phyloP scores from a whole-genome alignment of 2,113 vertebrate genomes.

The Sitta europaea region DNA sequence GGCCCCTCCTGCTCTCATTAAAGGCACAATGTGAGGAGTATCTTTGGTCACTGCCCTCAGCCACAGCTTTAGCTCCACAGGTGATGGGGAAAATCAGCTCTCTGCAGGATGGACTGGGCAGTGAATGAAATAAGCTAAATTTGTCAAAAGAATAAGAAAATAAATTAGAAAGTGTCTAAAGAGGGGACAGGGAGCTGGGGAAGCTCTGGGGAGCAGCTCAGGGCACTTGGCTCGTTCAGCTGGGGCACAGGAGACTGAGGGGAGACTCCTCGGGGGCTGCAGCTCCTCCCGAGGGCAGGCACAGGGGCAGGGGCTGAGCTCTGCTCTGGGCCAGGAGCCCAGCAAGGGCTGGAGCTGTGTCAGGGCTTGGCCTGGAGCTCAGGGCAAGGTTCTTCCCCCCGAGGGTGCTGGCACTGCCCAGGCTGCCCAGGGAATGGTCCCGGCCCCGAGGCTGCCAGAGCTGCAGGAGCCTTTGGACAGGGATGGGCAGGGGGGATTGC shows the following conservation, averaged over 20 bases:
- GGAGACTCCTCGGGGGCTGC: too few relatives aligned
- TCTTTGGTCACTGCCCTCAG: background rate
- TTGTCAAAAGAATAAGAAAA: background rate
- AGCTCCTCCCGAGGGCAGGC: too few relatives aligned
- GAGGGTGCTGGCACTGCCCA: too few relatives aligned
- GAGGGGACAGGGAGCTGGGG: background rate
- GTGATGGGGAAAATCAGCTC: background rate
- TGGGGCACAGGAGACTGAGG: background rate
- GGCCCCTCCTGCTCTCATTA: fast-evolving
- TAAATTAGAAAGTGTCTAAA: background rate
- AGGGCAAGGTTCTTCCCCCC: too few relatives aligned
- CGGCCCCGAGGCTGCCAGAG: too few relatives aligned
- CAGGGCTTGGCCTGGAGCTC: too few relatives aligned
- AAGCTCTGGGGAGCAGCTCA: background rate
- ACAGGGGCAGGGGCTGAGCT: too few relatives aligned
- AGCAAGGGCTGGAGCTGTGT: too few relatives aligned
- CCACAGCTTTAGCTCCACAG: background rate
- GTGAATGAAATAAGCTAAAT: background rate
- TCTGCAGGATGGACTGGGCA: background rate
- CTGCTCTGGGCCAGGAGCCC: too few relatives aligned
- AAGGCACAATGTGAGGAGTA: fast-evolving
- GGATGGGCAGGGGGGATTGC: too few relatives aligned
- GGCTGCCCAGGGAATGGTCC: too few relatives aligned
- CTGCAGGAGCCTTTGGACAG: too few relatives aligned
- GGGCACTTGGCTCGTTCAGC: background rate